Conservation (phyloP, 2,888 invertebrate genomes). For the Lasioglossum leucozonium region DNA sequence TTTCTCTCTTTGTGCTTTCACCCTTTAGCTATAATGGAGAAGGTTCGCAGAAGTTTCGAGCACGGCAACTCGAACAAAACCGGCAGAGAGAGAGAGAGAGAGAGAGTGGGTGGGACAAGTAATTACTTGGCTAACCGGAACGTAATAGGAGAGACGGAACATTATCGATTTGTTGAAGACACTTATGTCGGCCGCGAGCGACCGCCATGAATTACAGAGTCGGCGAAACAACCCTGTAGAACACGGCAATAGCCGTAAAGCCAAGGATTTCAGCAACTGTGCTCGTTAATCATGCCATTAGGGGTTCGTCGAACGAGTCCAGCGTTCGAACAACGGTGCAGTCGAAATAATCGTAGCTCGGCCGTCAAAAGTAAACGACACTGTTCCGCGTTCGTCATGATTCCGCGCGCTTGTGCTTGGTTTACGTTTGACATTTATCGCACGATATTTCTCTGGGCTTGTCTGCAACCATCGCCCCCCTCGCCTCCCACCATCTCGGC, state of each 20-base stretch:
- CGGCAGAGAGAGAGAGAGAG: not conserved
- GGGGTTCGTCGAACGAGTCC: not conserved
- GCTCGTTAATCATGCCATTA: conserved; percentile 52
- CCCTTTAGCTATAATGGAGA: not conserved
- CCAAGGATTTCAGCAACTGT: conserved; percentile 40
- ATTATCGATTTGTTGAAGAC: not conserved
- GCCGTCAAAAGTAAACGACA: conserved; percentile 14
- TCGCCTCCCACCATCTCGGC: too few relatives aligned
- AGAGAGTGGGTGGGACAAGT: not conserved
- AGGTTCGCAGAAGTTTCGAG: not conserved
- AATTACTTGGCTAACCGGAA: not conserved
- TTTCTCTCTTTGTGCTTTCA: not conserved
- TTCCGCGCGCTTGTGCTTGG: not conserved
- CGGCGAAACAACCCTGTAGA: not conserved
- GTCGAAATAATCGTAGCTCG: conserved; percentile 24
- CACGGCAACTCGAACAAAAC: not conserved
- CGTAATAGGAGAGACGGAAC: not conserved
- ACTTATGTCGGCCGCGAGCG: conserved; percentile 8
- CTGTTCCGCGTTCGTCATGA: not conserved
- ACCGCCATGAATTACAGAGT: conserved; percentile 32
- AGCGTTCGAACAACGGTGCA: conserved; percentile 12
- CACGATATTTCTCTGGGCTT: conserved; percentile 12
- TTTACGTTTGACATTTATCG: conserved; percentile 27
- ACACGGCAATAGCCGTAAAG: conserved; percentile 27
- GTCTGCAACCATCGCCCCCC: not conserved